Evolutionary conservation across 2,113 vertebrate genomes (phyloP).

Genomic region (Dendrocopos noguchii): DNA sequence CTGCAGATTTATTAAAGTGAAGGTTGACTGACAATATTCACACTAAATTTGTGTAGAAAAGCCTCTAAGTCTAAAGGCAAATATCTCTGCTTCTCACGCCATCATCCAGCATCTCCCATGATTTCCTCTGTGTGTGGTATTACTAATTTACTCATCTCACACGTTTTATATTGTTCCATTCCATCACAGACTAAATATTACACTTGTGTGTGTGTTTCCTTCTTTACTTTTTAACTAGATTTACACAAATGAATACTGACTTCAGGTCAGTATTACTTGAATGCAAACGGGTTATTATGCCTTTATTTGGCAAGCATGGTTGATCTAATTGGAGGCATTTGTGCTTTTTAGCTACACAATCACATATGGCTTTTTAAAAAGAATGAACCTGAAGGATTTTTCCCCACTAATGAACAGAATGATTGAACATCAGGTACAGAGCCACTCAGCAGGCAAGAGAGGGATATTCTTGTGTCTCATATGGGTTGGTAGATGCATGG

Average conservation of each 20-base stretch:
- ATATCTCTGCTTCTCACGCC: background rate
- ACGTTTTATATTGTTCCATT: background rate
- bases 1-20: background rate
- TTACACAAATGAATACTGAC: slow-evolving; percentile 3
- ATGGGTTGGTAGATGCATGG: background rate
- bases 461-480: background rate
- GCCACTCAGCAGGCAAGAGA: background rate
- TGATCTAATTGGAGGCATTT: slow-evolving; percentile 40
- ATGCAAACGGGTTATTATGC: slow-evolving; percentile 24
- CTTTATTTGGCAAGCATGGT: slow-evolving; percentile 35
- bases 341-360: slow-evolving; percentile 30
- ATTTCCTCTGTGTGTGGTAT: background rate
- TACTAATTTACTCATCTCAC: background rate
- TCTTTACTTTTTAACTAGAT: background rate
- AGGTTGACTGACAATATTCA: background rate
- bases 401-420: slow-evolving; percentile 15
- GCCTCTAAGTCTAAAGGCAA: background rate
- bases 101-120: background rate
- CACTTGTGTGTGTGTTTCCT: background rate
- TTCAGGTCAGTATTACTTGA: background rate
- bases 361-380: slow-evolving; percentile 1
- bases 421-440: slow-evolving; percentile 12
- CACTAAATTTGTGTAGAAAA: background rate
- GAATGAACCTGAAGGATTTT: slow-evolving; percentile 18
- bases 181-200: background rate